Evolutionary conservation across 2,797 vertebrate species (phyloP).

Genomic region (Peromyscus attwateri): DNA sequence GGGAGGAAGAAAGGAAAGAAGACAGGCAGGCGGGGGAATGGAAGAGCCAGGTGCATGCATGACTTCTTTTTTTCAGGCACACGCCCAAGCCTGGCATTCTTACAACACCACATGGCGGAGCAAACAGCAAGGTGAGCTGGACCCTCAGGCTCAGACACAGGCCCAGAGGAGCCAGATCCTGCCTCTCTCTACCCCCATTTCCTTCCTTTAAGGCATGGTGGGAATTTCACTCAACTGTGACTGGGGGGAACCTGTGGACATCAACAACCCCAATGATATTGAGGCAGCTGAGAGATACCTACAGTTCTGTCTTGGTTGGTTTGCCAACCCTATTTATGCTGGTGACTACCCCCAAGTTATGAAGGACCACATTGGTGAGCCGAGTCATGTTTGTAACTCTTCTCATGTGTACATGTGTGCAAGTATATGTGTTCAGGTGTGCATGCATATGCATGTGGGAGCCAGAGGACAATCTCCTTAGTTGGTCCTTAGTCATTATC

Average conservation of each 20-base stretch:
- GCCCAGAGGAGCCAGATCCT: fast-evolving
- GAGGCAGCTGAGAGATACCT: slow-evolving; percentile 96
- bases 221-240: slow-evolving; percentile 95
- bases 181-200: background rate
- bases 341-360: slow-evolving; percentile 98
- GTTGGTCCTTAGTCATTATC: background rate
- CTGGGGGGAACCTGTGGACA: slow-evolving; percentile 96
- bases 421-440: background rate
- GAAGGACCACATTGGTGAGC: slow-evolving; percentile 95
- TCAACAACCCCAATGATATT: slow-evolving; percentile 92
- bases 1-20: background rate
- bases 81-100: slow-evolving; percentile 95
- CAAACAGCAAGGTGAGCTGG: slow-evolving; percentile 92
- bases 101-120: slow-evolving; percentile 93
- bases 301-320: slow-evolving; percentile 97
- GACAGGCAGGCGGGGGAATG: background rate
- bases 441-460: too few species aligned
- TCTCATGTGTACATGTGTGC: background rate
- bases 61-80: slow-evolving; percentile 89
- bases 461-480: background rate
- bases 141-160: background rate
- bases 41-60: background rate
- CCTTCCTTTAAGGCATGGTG: slow-evolving; percentile 89
- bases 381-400: background rate
- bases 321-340: slow-evolving; percentile 96